Conservation (phyloP, 2,113 vertebrate genomes). For the Maccullochella peelii region DNA sequence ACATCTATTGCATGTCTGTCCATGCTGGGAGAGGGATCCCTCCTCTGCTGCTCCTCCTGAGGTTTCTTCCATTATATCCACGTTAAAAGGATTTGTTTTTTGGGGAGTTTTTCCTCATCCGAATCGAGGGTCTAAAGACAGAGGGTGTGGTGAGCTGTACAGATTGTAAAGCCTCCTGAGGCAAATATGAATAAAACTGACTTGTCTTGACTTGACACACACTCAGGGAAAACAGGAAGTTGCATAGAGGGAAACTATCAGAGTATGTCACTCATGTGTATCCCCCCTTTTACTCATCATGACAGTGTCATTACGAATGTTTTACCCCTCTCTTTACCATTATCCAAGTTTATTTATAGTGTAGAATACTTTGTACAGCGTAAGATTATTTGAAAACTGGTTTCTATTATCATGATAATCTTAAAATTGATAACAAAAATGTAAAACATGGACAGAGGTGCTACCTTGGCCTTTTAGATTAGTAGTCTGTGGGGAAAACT, state of each 20-base stretch:
- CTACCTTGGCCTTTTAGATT: neutral
- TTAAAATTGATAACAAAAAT: neutral
- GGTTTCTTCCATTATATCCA: too few relatives aligned
- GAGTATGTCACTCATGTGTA: neutral
- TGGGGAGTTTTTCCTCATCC: too few relatives aligned
- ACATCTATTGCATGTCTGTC: too few relatives aligned
- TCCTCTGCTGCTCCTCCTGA: too few relatives aligned
- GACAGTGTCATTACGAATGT: neutral
- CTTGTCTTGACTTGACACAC: neutral
- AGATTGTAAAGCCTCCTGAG: too few relatives aligned
- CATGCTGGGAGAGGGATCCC: too few relatives aligned
- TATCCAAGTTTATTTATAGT: neutral
- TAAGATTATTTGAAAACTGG: neutral
- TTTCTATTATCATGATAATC: neutral
- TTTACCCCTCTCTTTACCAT: neutral
- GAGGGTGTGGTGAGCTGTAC: too few relatives aligned
- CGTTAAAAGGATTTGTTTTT: too few relatives aligned
- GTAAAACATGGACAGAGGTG: neutral
- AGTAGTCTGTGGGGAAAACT: too few relatives aligned
- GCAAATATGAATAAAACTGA: too few relatives aligned
- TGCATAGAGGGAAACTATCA: neutral
- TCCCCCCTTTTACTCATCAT: neutral
- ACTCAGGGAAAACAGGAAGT: constrained; percentile 17
- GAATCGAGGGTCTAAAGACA: too few relatives aligned
- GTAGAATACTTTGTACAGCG: neutral